Evolutionary conservation across 2,113 vertebrate species (phyloP).

Genomic region (Peucedramus taeniatus): DNA sequence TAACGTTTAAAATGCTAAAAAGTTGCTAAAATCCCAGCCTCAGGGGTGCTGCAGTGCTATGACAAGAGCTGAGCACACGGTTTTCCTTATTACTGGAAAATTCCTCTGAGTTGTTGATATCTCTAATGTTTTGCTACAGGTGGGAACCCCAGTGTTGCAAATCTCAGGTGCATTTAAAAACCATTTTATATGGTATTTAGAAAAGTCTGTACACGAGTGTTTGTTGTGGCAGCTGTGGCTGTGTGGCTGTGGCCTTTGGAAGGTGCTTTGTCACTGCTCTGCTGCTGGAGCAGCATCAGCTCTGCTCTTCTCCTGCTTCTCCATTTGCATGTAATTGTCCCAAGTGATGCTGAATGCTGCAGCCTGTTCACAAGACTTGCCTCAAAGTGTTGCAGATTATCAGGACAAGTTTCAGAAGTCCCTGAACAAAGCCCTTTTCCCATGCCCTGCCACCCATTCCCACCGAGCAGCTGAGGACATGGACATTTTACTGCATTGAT

Average conservation of each 20-base stretch:
- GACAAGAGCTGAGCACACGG: not conserved
- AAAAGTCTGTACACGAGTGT: not conserved
- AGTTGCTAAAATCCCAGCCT: not conserved
- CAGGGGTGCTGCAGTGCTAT: not conserved
- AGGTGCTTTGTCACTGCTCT: not conserved
- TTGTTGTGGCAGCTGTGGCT: not conserved
- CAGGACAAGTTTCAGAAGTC: not conserved
- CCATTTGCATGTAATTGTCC: not conserved
- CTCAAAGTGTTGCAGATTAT: not conserved
- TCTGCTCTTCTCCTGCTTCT: fast-evolving
- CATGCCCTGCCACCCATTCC: not conserved
- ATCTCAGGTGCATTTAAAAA: not conserved
- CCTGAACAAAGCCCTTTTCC: not conserved
- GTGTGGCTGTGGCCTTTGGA: not conserved
- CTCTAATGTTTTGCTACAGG: not conserved
- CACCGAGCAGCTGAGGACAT: not conserved
- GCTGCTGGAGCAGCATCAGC: too few relatives aligned
- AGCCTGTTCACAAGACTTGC: not conserved
- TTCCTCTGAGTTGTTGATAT: not conserved
- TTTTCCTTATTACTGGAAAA: not conserved
- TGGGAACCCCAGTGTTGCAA: not conserved
- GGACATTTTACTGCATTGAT: not conserved
- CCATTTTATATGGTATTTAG: not conserved
- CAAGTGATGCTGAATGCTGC: not conserved
- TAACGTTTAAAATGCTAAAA: not conserved